Evolutionary conservation across 2,797 vertebrate genomes (phyloP), one percentile per base, ranked within the genome.

Genomic region (Scolopax rusticola): DNA sequence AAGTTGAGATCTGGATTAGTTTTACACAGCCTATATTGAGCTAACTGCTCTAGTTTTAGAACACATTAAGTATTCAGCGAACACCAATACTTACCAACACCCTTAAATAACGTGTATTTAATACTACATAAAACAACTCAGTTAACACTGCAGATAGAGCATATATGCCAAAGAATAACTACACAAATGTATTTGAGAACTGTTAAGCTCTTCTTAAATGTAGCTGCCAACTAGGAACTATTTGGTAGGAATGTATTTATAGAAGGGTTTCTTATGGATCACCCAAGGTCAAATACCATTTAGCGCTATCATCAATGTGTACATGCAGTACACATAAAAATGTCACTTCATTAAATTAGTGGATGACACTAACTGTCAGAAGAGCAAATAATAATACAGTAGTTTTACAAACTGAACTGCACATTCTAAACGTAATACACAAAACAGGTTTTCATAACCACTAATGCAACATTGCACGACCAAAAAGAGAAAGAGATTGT

Each of bases 231-330:
- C 60, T 50, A 4, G 0, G 38, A 95, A 93, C 64, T 84, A 87
- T 82, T 89, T 0, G 0, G 67, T 45, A 94, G 94, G 59, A 92
- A 95, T 68, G 87, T 95, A 95, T 95, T 96, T 96, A 88, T 94
- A 96, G 89, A 91, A 94, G 53, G 7, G 56, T 93, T 95, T 95
- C 91, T 88, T 95, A 95, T 51, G 79, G 74, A 95, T 77, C 83
- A 87, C 38, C 54, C 64, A 84, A 93, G 90, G 93, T 84, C 90
- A 89, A 93, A 96, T 90, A 83, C 87, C 91, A 87, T 77, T 74
- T 77, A 87, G 78, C 11, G 4, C 71, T 68, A 94, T 71, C 86
- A 95, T 71, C 75, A 80, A 92, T 33, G 60, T 54, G 68, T 61
- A 94, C 56, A 89, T 64, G 80, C 61, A 80, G 81, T 43, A 69